A percentile compares a stretch with the other conserved stretches of the same genome.
Conservation (phyloP, 2,888 invertebrate genomes). For the Hetaerina titia region DNA sequence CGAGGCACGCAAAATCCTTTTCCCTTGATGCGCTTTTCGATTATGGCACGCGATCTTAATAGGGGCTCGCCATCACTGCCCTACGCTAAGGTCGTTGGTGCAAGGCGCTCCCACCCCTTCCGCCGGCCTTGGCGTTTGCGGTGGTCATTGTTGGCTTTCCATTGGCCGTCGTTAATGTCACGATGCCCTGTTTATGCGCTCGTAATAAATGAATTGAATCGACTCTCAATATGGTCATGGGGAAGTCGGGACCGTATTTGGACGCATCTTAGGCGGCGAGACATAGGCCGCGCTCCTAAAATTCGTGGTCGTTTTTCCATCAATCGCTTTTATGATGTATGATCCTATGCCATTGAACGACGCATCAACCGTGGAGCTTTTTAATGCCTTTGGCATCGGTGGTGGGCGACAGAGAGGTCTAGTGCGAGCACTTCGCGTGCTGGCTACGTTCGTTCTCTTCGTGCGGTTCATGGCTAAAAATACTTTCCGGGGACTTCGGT, state of each 20-base stretch:
- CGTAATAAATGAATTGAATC: background rate
- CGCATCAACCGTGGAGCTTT: background rate
- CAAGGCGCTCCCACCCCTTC: background rate
- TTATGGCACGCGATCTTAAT: background rate
- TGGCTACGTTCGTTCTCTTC: background rate
- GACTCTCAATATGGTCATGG: background rate
- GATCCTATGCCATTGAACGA: background rate
- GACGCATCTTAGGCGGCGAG: background rate
- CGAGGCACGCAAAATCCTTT: background rate
- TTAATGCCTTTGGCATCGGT: background rate
- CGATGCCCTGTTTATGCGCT: background rate
- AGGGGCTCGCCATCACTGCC: background rate
- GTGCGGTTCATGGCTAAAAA: conserved; percentile 16
- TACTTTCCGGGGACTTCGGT: background rate
- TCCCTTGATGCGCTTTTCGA: background rate
- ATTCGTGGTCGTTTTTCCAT: background rate
- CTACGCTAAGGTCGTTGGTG: background rate
- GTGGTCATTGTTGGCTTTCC: background rate
- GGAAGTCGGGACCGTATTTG: background rate
- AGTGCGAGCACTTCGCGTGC: background rate
- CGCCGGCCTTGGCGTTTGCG: background rate
- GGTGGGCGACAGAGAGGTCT: background rate
- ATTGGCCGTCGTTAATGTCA: background rate
- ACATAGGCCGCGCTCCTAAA: background rate
- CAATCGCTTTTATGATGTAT: background rate